A percentile compares a stretch with the other conserved stretches of the same genome.
These are phyloP conservation scores for Branchinecta sandiegonensis DNA, from an alignment of 2,888 invertebrate species.

Conservation along the genomic window DNA sequence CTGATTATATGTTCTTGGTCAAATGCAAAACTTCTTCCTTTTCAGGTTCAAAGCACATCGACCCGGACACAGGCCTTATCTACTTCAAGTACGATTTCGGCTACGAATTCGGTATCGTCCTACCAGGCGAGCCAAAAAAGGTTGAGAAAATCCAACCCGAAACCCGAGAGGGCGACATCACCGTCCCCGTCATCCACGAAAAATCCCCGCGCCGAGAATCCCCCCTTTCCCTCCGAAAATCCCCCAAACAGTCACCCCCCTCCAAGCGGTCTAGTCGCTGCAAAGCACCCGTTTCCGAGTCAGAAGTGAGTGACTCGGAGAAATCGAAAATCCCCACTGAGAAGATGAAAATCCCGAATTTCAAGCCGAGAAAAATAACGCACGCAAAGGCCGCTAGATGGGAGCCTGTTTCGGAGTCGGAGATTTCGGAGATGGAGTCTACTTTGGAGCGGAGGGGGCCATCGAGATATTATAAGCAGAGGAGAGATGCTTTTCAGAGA, in stretches of 20 bases:
- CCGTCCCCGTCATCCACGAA: constrained; percentile 53
- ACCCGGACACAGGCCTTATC: constrained; percentile 57
- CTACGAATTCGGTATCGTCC: constrained; percentile 57
- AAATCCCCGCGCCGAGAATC: constrained; percentile 33
- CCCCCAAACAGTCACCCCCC: constrained; percentile 15
- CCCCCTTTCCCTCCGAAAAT: neutral
- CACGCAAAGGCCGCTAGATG: constrained; percentile 42
- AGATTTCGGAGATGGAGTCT: constrained; percentile 45
- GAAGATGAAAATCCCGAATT: constrained; percentile 31
- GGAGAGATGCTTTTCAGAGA: constrained; percentile 18
- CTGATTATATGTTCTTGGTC: too few relatives aligned
- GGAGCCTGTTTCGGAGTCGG: constrained; percentile 48
- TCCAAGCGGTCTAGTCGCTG: neutral
- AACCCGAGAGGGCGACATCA: constrained; percentile 42
- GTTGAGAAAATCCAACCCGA: constrained; percentile 23
- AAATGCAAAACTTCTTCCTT: neutral
- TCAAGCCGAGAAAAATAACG: constrained; percentile 36
- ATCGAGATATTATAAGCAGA: constrained; percentile 20
- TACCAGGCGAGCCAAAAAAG: constrained; percentile 40
- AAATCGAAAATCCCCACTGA: constrained; percentile 20
- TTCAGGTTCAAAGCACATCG: constrained; percentile 58
- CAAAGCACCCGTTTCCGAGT: constrained; percentile 24
- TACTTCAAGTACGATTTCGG: constrained; percentile 70
- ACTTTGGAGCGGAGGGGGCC: constrained; percentile 14
- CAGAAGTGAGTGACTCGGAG: neutral